Evolutionary conservation across 2,113 vertebrate genomes (phyloP).

Genomic region (Indri indri): DNA sequence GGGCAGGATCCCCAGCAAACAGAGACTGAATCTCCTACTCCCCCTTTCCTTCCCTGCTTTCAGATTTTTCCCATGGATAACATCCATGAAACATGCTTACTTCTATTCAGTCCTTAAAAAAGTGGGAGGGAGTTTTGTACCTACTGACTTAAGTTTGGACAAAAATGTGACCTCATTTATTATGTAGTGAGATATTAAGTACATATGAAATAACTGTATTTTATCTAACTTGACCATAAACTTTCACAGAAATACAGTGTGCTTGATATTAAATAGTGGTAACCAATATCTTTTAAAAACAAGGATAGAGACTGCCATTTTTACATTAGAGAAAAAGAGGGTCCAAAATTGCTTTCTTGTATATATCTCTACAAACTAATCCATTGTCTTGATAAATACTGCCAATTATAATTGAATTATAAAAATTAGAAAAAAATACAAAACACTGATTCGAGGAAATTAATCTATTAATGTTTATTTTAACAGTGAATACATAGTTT

Average conservation of each 20-base stretch:
- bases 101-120: not conserved
- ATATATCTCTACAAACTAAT: not conserved
- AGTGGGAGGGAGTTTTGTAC: not conserved
- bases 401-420: not conserved
- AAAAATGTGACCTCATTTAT: not conserved
- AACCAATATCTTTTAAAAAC: not conserved
- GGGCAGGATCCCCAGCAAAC: accelerated
- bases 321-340: not conserved
- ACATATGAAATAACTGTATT: not conserved
- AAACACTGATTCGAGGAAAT: constrained; percentile 6
- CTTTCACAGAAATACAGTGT: not conserved
- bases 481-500: not conserved
- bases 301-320: not conserved
- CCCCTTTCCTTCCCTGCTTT: not conserved
- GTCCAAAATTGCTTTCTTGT: not conserved
- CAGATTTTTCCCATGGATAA: not conserved
- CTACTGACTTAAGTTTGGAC: not conserved
- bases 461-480: not conserved
- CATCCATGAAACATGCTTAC: not conserved
- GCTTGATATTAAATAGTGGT: not conserved
- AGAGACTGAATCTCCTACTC: not conserved
- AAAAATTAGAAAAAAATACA: constrained; percentile 21
- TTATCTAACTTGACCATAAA: not conserved
- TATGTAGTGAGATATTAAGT: not conserved
- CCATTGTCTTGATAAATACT: constrained; percentile 27